Percentiles rank a stretch among this genome's conserved stretches.
Evolutionary conservation across 2,113 vertebrate species (phyloP).

Genomic region (Eulacestoma nigropectus): DNA sequence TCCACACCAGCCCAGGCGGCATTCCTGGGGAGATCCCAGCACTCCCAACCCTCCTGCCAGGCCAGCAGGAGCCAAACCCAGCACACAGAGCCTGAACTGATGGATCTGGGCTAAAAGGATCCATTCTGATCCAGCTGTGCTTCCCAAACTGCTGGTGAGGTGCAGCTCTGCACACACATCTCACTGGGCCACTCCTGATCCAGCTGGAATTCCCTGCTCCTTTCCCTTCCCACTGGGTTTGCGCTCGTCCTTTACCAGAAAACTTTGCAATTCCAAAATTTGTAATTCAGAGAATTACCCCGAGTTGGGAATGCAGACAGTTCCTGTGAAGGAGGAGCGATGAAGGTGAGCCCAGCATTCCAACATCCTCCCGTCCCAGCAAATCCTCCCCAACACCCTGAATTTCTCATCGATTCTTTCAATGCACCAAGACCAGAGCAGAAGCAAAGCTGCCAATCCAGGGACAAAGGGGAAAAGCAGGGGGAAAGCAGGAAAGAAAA

Average conservation of each 20-base stretch:
- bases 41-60: background rate
- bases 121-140: background rate
- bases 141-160: background rate
- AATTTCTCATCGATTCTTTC: background rate
- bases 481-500: background rate
- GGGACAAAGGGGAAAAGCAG: background rate
- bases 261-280: too few species aligned
- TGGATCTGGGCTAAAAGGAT: background rate
- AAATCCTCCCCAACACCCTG: background rate
- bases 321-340: background rate
- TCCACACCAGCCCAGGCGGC: background rate
- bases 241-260: background rate
- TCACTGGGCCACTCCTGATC: background rate
- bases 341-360: background rate
- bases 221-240: background rate
- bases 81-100: background rate
- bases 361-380: background rate
- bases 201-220: background rate
- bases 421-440: rapidly evolving
- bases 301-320: background rate
- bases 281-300: background rate
- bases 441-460: background rate
- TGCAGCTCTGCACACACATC: background rate
- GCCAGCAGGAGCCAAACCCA: background rate
- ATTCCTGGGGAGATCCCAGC: background rate